phyloP scores from a whole-genome alignment of 2,797 vertebrate genomes.

The Nyctalus aviator region DNA sequence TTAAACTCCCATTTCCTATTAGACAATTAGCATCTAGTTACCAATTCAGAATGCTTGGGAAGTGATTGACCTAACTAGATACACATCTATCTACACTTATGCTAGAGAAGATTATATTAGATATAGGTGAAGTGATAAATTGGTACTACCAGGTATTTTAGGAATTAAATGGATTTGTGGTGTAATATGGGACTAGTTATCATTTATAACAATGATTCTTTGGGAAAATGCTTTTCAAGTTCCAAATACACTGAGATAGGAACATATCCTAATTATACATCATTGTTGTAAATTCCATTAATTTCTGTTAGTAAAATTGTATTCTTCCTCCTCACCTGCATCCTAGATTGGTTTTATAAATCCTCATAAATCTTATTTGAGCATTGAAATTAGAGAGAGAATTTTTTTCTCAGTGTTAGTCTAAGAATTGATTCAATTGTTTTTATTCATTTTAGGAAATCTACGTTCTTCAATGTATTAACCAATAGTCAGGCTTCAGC shows the following conservation, averaged over 20 bases:
- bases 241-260: constrained; percentile 51
- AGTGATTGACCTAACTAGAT: not conserved
- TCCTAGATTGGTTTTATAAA: constrained; percentile 42
- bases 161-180: constrained; percentile 11
- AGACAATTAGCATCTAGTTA: not conserved
- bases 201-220: constrained; percentile 55
- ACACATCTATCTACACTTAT: constrained; percentile 15
- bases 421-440: constrained; percentile 61
- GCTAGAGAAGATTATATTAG: constrained; percentile 19
- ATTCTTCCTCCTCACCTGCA: not conserved
- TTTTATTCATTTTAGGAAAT: constrained; percentile 94
- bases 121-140: constrained; percentile 28
- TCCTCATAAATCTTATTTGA: constrained; percentile 14
- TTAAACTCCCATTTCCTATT: not conserved
- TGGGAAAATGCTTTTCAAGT: constrained; percentile 55
- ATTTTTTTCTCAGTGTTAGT: constrained; percentile 64
- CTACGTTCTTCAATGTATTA: constrained; percentile 96
- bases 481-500: constrained; percentile 96
- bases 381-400: constrained; percentile 26
- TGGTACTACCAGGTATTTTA: not conserved
- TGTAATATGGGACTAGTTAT: not conserved
- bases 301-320: constrained; percentile 64
- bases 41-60: constrained; percentile 29
- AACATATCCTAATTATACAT: constrained; percentile 57
- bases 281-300: constrained; percentile 17